A percentile compares a stretch with the other conserved stretches of the same genome.
Conservation (phyloP, 1,140 invertebrate genomes). For the Orchesella cincta region DNA sequence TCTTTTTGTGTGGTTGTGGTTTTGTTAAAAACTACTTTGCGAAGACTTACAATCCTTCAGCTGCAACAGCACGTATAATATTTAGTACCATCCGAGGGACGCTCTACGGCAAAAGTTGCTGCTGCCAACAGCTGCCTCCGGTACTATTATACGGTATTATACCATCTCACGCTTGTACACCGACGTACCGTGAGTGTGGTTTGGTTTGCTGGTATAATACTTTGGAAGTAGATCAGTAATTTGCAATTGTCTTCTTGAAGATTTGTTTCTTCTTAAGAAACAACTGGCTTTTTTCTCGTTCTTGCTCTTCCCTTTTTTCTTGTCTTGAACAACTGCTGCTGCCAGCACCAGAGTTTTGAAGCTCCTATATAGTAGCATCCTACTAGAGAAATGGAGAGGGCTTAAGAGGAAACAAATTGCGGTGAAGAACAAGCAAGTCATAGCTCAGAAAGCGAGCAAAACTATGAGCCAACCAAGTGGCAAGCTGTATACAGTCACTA, state of each 20-base stretch:
- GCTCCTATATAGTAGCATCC: no score
- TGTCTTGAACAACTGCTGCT: conserved; percentile 7
- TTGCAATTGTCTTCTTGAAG: conserved; percentile 25
- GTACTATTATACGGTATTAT: no score
- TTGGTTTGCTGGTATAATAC: neutral
- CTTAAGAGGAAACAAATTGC: conserved; percentile 9
- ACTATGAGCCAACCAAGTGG: no score
- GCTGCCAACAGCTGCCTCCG: conserved; percentile 26
- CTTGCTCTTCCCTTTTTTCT: neutral
- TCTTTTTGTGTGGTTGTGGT: conserved; percentile 20
- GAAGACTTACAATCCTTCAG: conserved; percentile 1
- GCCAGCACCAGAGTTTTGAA: neutral
- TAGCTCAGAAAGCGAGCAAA: conserved; percentile 17
- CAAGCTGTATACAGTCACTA: no score
- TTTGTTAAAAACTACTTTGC: conserved; percentile 5
- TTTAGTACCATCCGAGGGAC: neutral
- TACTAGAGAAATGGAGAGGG: neutral
- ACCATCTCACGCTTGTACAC: no score
- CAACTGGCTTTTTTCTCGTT: neutral
- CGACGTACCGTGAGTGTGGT: no score
- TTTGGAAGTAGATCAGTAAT: conserved; percentile 28
- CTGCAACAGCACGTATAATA: neutral
- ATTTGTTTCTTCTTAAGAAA: neutral
- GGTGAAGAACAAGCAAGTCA: conserved; percentile 12
- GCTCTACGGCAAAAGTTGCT: neutral